Evolutionary conservation across 1,140 invertebrate genomes (phyloP), one percentile per base, ranked within the genome.

Genomic region (Rhopalosiphum maidis): DNA sequence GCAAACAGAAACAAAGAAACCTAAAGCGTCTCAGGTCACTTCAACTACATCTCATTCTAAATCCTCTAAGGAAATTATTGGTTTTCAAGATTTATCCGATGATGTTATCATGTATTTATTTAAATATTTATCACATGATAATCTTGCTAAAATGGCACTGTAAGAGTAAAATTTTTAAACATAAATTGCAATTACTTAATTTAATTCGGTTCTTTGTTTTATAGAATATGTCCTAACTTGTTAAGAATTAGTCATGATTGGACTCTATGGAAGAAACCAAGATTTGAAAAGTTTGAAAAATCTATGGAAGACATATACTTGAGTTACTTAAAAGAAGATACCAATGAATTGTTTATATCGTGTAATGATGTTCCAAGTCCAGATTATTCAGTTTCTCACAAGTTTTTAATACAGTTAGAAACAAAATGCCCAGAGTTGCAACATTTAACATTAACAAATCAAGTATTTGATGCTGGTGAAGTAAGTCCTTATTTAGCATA

Each of bases 81-180:
- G 82, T 30, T 18, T 93, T 0, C 23, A 37, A 55, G 54, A 55
- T 93, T n/a, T 93, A 37, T 93, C 48, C 25, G 91, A 93, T 23
- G 91, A 93, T 22, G 48, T 93, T 30, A 54, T 93, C 15, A 86
- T 93, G 51, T 83, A 93, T 51, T 86, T 93, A 55, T 93, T 86
- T 23, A 86, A 93, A 37, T 93, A 54, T 54, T 35, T 93, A 5
- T 30, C 91, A 8, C 48, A 93, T 25, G 35, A 85, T 41, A 55
- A 86, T 86, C 91, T 93, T 41, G 91, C 91, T 11, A 93, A 86
- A 25, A 93, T 93, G 91, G 23, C 91, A n/a, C 18, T 37, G 91
- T 93, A 54, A 93, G 91, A 43, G 11, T 89, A 37, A 11, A 46
- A 46, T n/a, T 2, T 43, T 77, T 7, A 43, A 83, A 41, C 43